Evolutionary conservation across 2,113 vertebrate species (phyloP).

Genomic region (Perca schrenkii): DNA sequence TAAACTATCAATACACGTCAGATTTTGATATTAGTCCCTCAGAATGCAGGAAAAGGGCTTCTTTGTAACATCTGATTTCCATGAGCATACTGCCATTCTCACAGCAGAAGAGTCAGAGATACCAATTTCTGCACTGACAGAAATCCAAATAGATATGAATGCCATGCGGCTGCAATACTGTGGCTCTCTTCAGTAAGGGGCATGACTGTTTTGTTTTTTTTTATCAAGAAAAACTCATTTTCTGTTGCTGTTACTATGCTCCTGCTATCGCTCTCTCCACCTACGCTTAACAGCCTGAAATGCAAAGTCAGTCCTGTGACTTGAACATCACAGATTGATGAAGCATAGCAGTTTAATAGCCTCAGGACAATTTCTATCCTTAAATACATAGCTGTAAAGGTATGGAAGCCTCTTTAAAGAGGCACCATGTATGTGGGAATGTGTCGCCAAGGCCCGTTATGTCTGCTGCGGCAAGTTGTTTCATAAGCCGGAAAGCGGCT

Average conservation of each 20-base stretch:
- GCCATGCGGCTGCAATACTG: not conserved
- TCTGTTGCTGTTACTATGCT: not conserved
- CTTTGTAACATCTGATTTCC: not conserved
- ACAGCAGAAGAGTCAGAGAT: not conserved
- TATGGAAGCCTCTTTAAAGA: conserved; percentile 6
- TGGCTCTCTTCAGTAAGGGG: not conserved
- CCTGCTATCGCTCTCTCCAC: not conserved
- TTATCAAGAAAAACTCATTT: not conserved
- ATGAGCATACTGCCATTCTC: not conserved
- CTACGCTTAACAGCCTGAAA: conserved; percentile 6
- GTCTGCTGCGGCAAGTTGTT: not conserved
- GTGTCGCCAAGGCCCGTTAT: not conserved
- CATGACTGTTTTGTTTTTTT: not conserved
- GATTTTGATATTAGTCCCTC: not conserved
- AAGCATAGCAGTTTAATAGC: not conserved
- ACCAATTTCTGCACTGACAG: not conserved
- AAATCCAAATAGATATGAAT: not conserved
- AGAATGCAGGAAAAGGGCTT: not conserved
- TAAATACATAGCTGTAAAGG: not conserved
- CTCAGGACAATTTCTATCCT: not conserved
- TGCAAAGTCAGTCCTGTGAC: not conserved
- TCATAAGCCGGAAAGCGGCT: conserved; percentile 12
- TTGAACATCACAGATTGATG: not conserved
- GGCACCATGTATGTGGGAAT: not conserved
- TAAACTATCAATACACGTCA: not conserved